Evolutionary conservation across 1,140 invertebrate species (phyloP), one percentile per base, ranked within the genome.

Genomic region (Drosophila grimshawi): DNA sequence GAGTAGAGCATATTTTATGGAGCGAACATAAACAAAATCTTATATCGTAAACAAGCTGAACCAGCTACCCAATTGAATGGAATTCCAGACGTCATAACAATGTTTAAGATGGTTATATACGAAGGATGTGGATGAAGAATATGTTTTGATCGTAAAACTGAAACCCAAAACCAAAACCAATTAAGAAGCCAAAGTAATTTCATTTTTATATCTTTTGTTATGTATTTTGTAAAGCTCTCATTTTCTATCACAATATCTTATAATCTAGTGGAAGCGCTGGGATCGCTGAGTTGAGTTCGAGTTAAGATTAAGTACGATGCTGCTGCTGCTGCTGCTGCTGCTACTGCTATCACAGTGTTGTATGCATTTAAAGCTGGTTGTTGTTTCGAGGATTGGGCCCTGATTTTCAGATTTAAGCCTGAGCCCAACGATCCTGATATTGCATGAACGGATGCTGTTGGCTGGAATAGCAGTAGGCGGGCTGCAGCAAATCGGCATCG

Each of bases 351-450:
- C 89, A 91, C 89, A 91, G 71, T 83, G 56, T 73, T 72, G 63
- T 67, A 68, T 39, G 64, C 70, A 52, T 69, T 81, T 91, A 86
- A 90, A 90, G 85, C 86, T 86, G 68, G 68, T 61, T 49, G 39
- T 65, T 30, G 48, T 53, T 43, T 41, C 53, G 33, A 60, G 19
- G 57, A 37, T 39, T 29, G 43, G 39, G 46, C 5, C 39, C 2
- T 5, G 41, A 53, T 5, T 27, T 0, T 32, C 4, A n/a, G 27
- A 5, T 11, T 93, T 92, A 94, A 61, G 94, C 94, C 93, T 94
- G 94, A 1, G 93, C 93, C 94, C 94, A 94, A 86, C 94, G 90
- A 90, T 94, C 93, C 76, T 91, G 93, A 51, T 80, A 92, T 85
- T 94, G 85, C 76, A 93, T 78, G 67, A 92, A 83, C 2, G 93